Percentiles rank a stretch among this genome's conserved stretches.
These are phyloP conservation scores for Dendroctonus valens DNA, from an alignment of 1,140 invertebrate species.

Conservation along the genomic window DNA sequence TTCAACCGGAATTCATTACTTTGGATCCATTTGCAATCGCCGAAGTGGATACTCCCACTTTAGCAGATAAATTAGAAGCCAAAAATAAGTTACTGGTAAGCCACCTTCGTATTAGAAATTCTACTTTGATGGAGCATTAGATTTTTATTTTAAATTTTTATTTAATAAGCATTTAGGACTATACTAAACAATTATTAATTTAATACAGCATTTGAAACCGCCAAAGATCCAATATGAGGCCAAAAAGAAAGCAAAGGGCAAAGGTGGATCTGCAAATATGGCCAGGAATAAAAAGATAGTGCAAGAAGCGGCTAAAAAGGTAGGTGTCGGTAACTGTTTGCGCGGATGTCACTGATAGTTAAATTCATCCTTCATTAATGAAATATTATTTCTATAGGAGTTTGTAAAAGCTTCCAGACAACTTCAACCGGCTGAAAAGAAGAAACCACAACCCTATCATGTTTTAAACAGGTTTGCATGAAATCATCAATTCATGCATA, in stretches of 20 bases:
- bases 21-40: constrained; percentile 76
- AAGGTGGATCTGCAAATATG: constrained; percentile 70
- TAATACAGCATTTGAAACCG: constrained; percentile 74
- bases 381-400: constrained; percentile 55
- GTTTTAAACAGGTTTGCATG: constrained; percentile 70
- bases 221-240: constrained; percentile 75
- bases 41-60: constrained; percentile 73
- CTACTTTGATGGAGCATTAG: no score
- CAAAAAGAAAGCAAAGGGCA: constrained; percentile 73
- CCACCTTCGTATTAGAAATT: no score
- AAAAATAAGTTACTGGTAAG: constrained; percentile 71
- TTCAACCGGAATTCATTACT: constrained; percentile 89
- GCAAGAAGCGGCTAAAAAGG: constrained; percentile 66
- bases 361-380: constrained; percentile 11
- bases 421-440: constrained; percentile 36
- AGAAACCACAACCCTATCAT: constrained; percentile 57
- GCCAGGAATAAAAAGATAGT: constrained; percentile 78
- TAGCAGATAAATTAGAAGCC: constrained; percentile 79
- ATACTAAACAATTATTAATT: constrained; percentile 42
- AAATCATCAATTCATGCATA: no score
- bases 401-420: constrained; percentile 56
- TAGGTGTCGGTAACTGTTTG: constrained; percentile 45
- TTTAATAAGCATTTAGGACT: constrained; percentile 31
- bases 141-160: neutral
- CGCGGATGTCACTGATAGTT: neutral